Percentiles rank a stretch among this genome's conserved stretches.
Evolutionary conservation across 1,140 invertebrate genomes (phyloP).

Genomic region (Aphelinus certus): DNA sequence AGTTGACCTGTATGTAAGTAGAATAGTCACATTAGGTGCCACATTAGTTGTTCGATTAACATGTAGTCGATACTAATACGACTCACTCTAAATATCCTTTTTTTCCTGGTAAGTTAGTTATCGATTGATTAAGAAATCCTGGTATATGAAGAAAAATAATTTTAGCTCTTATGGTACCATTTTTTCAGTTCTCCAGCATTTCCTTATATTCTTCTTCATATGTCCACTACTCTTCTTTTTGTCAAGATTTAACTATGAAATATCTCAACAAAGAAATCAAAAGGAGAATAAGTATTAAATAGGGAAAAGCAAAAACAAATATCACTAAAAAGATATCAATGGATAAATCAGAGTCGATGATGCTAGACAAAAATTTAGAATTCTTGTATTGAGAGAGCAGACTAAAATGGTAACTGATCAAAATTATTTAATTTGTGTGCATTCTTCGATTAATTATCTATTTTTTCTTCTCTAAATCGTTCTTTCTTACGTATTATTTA

Average conservation of each 20-base stretch:
- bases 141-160: slow-evolving; percentile 28
- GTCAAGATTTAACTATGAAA: slow-evolving; percentile 2
- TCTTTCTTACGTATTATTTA: not conserved
- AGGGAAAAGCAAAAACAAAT: not conserved
- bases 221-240: slow-evolving; percentile 20
- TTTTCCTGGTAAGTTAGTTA: slow-evolving; percentile 58
- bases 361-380: slow-evolving; percentile 17
- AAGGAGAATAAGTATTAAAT: slow-evolving; percentile 15
- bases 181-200: not conserved
- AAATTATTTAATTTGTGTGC: slow-evolving; percentile 40
- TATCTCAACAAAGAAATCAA: slow-evolving; percentile 10
- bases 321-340: slow-evolving; percentile 20
- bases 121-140: slow-evolving; percentile 42
- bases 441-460: slow-evolving; percentile 38
- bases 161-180: not conserved
- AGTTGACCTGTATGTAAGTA: slow-evolving; percentile 36
- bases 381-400: slow-evolving; percentile 50
- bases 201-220: slow-evolving; percentile 18
- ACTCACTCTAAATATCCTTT: slow-evolving; percentile 57
- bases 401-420: slow-evolving; percentile 57
- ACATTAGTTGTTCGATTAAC: slow-evolving; percentile 55
- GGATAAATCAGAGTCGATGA: slow-evolving; percentile 3
- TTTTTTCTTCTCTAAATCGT: slow-evolving; percentile 7
- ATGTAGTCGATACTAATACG: slow-evolving; percentile 57
- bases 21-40: slow-evolving; percentile 41